phyloP scores from a whole-genome alignment of 2,113 vertebrate genomes.

The Malurus alboscapulatus region DNA sequence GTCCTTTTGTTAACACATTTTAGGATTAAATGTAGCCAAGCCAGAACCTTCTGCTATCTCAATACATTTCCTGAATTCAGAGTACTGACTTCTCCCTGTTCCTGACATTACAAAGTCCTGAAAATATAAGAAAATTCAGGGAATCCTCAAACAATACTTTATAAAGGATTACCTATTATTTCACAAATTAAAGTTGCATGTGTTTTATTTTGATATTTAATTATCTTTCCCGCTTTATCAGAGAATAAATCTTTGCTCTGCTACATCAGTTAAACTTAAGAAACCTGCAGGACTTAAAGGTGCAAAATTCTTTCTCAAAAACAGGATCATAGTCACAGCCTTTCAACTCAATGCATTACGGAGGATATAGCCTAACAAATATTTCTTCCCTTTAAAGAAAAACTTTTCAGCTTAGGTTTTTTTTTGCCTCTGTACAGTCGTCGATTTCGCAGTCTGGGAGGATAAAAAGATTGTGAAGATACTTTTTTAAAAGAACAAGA shows the following conservation, averaged over 20 bases:
- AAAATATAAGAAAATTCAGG: not conserved
- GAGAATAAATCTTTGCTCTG: not conserved
- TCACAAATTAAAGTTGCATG: not conserved
- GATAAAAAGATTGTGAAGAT: not conserved
- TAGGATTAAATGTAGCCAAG: not conserved
- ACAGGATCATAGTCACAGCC: not conserved
- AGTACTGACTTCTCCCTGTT: not conserved
- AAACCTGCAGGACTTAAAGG: accelerated
- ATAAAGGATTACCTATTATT: not conserved
- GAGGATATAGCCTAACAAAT: not conserved
- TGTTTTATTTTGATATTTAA: not conserved
- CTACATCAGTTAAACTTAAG: not conserved
- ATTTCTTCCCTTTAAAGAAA: not conserved
- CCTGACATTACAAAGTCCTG: not conserved
- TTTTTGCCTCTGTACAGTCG: not conserved
- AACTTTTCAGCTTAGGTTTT: not conserved
- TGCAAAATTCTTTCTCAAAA: not conserved
- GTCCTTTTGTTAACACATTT: not conserved
- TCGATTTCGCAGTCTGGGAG: not conserved
- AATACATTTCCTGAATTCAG: not conserved
- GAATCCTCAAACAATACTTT: not conserved
- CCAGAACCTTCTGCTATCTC: not conserved
- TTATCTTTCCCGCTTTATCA: not conserved
- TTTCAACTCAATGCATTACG: not conserved
- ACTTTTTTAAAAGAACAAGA: not conserved